phyloP scores from a whole-genome alignment of 2,113 vertebrate genomes.

The Sinocyclocheilus rhinocerous region DNA sequence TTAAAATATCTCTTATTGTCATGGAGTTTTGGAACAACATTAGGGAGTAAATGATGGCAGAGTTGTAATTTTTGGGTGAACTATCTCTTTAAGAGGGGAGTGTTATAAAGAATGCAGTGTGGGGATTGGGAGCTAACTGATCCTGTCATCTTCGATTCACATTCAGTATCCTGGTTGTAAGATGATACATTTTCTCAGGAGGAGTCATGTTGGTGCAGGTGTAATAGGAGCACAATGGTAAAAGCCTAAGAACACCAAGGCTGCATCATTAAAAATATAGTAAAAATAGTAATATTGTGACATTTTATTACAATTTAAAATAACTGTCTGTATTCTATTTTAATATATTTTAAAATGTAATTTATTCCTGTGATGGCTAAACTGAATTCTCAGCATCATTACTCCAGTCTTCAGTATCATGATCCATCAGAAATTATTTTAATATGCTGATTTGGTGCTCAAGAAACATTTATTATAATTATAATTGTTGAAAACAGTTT shows the following conservation, averaged over 20 bases:
- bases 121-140: slow-evolving; percentile 34
- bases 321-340: too few species aligned
- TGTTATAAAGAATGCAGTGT: neutral
- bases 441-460: too few species aligned
- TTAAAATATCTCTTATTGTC: neutral
- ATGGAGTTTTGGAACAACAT: neutral
- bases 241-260: neutral
- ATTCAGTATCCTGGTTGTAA: slow-evolving; percentile 36
- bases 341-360: too few species aligned
- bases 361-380: too few species aligned
- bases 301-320: too few species aligned
- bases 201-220: slow-evolving; percentile 16
- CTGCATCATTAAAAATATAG: neutral
- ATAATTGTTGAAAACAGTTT: too few species aligned
- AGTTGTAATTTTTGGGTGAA: neutral
- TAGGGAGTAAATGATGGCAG: too few species aligned
- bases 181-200: slow-evolving; percentile 40
- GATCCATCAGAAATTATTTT: too few species aligned
- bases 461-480: too few species aligned
- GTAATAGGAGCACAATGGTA: neutral
- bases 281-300: neutral
- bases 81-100: neutral
- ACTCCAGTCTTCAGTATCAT: too few species aligned
- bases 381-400: too few species aligned
- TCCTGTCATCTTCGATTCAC: slow-evolving; percentile 28